Conservation (phyloP, 2,797 vertebrate species). For the Staurois parvus region DNA sequence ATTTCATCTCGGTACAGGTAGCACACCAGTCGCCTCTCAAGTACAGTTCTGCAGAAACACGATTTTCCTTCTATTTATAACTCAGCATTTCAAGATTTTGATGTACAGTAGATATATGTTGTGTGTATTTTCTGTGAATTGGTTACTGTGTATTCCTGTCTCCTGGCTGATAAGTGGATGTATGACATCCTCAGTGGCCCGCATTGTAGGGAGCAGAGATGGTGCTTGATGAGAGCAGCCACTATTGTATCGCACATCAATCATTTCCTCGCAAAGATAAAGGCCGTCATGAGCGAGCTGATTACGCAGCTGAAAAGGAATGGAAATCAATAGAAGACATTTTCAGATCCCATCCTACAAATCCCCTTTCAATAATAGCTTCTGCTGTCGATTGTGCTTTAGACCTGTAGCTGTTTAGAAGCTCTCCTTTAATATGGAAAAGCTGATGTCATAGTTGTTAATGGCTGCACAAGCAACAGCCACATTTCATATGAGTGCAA, state of each 20-base stretch:
- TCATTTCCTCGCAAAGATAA: conserved; percentile 45
- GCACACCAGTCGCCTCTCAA: too few relatives aligned
- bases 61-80: too few relatives aligned
- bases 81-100: too few relatives aligned
- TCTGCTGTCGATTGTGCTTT: conserved; percentile 31
- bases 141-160: neutral
- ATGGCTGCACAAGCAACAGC: neutral
- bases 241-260: conserved; percentile 46
- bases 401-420: conserved; percentile 21
- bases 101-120: neutral
- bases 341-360: conserved; percentile 48
- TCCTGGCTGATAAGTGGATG: conserved; percentile 12
- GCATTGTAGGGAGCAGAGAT: conserved; percentile 25
- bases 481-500: neutral
- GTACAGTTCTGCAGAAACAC: too few relatives aligned
- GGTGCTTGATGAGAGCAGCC: conserved; percentile 9
- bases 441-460: neutral
- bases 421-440: conserved; percentile 15
- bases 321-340: conserved; percentile 51
- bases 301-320: conserved; percentile 40
- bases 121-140: too few relatives aligned
- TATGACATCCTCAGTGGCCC: conserved; percentile 10
- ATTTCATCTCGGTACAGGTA: too few relatives aligned
- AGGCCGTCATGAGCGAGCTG: conserved; percentile 37
- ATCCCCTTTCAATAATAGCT: conserved; percentile 25